A percentile compares a stretch with the other conserved stretches of the same genome.
phyloP scores from a whole-genome alignment of 2,888 invertebrate species.

The Lumbricus terrestris region DNA sequence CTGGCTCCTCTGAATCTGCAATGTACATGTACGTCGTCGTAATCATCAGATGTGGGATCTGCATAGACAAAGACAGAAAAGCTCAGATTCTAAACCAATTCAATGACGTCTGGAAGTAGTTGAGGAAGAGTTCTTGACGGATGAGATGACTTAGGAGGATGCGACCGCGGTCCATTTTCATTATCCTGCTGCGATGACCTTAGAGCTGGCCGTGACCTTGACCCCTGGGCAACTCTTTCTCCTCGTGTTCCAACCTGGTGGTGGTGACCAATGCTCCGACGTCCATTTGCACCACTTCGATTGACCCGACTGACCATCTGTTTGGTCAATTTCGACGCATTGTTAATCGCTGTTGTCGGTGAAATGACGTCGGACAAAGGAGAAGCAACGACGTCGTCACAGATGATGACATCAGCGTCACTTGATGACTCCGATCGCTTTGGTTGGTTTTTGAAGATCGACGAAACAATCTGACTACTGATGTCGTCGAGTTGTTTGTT shows the following conservation, averaged over 20 bases:
- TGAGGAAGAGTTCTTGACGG: not conserved
- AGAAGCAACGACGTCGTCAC: not conserved
- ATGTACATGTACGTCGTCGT: not conserved
- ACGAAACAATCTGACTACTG: not conserved
- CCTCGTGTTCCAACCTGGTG: too few relatives aligned
- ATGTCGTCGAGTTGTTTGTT: not conserved
- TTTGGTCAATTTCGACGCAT: not conserved
- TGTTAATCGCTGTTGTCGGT: not conserved
- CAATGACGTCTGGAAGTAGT: not conserved
- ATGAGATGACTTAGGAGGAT: not conserved
- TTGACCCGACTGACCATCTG: not conserved
- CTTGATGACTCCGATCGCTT: not conserved
- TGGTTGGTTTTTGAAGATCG: not conserved
- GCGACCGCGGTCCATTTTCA: not conserved
- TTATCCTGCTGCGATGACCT: not conserved
- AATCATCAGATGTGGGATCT: not conserved
- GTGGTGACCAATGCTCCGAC: not conserved
- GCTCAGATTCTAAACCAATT: not conserved
- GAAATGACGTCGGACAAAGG: not conserved
- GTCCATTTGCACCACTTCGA: not conserved
- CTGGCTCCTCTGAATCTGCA: not conserved
- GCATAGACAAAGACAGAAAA: not conserved
- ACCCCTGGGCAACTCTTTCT: not conserved
- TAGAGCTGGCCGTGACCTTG: not conserved
- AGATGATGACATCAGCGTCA: not conserved